Conservation (phyloP, 2,888 invertebrate species). For the Hybos culiciformis region DNA sequence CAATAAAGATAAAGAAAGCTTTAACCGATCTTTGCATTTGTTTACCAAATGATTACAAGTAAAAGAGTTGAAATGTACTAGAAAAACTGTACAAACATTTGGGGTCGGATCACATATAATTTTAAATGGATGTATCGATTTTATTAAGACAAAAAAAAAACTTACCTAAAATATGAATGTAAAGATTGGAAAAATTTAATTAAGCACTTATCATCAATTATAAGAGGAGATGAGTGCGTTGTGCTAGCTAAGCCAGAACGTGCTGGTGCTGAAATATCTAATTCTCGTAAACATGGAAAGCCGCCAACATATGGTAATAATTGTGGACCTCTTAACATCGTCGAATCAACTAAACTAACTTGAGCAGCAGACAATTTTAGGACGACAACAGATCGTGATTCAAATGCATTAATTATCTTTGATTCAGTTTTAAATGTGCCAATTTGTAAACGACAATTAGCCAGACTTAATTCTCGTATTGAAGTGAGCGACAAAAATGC, state of each 20-base stretch:
- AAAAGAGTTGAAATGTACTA: too few relatives aligned
- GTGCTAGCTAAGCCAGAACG: slow-evolving; percentile 34
- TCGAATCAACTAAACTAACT: slow-evolving; percentile 37
- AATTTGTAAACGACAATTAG: slow-evolving; percentile 40
- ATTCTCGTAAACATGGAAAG: slow-evolving; percentile 38
- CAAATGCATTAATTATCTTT: slow-evolving; percentile 22
- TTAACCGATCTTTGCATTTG: too few relatives aligned
- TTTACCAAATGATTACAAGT: too few relatives aligned
- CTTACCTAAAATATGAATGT: slow-evolving; percentile 33
- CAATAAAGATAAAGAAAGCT: too few relatives aligned
- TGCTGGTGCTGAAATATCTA: slow-evolving; percentile 37
- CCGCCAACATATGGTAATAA: slow-evolving; percentile 37
- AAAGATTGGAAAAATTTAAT: slow-evolving; percentile 37
- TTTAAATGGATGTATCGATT: too few relatives aligned
- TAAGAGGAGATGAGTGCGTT: slow-evolving; percentile 28
- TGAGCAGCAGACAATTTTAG: slow-evolving; percentile 39
- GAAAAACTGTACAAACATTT: too few relatives aligned
- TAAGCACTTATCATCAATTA: slow-evolving; percentile 37
- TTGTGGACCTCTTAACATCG: slow-evolving; percentile 37
- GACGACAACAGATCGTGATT: slow-evolving; percentile 37
- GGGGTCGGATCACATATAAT: too few relatives aligned
- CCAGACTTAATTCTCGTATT: slow-evolving; percentile 39
- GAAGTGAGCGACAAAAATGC: slow-evolving; percentile 38
- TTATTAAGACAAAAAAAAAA: not conserved
- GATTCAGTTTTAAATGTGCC: slow-evolving; percentile 22